A percentile compares a stretch with the other conserved stretches of the same genome.
phyloP scores from a whole-genome alignment of 2,888 invertebrate genomes.

The Lasioglossum marginatum region DNA sequence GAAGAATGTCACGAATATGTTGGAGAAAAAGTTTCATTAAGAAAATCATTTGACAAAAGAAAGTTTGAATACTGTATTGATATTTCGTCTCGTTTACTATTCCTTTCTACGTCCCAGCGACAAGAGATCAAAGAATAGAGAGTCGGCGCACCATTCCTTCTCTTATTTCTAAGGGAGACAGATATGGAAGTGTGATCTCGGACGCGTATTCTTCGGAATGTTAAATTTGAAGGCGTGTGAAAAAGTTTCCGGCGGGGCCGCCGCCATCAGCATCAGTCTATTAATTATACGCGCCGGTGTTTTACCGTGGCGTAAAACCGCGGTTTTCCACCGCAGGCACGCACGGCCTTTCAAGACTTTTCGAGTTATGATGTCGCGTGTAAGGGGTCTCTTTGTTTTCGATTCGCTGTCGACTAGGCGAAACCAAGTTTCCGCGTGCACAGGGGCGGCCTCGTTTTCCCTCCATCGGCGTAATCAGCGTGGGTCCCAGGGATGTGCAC shows the following conservation, averaged over 20 bases:
- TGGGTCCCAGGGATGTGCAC: constrained; percentile 40
- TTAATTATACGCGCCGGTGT: constrained; percentile 12
- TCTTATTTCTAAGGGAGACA: neutral
- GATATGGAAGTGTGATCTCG: neutral
- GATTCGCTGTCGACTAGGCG: constrained; percentile 30
- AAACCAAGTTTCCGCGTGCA: constrained; percentile 44
- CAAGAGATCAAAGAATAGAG: neutral
- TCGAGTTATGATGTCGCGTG: constrained; percentile 22
- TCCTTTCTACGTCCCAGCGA: neutral
- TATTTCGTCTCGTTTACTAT: neutral
- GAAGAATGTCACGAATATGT: neutral
- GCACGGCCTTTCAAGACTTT: constrained; percentile 26
- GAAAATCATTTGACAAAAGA: neutral
- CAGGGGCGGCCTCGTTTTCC: constrained; percentile 52
- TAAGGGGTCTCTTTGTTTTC: constrained; percentile 49
- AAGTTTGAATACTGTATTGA: neutral
- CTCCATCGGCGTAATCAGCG: constrained; percentile 56
- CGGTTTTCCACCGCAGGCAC: neutral
- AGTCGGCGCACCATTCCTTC: neutral
- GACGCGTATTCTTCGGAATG: neutral
- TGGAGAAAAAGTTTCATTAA: neutral
- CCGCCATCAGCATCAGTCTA: neutral
- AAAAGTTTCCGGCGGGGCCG: neutral
- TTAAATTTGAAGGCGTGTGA: neutral
- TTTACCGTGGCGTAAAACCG: neutral